Evolutionary conservation across 2,113 vertebrate species (phyloP), one percentile per base, ranked within the genome.

Genomic region (Loxodonta africana): DNA sequence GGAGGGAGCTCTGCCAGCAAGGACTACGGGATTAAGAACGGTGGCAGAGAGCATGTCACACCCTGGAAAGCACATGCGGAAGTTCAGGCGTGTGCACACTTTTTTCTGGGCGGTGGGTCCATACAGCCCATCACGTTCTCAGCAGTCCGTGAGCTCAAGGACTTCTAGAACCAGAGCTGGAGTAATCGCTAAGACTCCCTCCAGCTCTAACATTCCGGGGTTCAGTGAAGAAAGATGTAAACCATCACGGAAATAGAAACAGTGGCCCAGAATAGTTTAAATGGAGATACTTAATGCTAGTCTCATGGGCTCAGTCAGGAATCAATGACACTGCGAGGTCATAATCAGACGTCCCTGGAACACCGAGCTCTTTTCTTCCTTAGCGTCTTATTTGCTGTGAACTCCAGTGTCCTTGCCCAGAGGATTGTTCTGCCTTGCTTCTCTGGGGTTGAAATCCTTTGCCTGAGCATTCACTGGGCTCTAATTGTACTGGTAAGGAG

Each of bases 191-290:
- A 14, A 60, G 51, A 1, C 41, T 84, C 74, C 81, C 82, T 94
- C 37, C 57, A 53, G 41, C 77, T 88, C 30, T 53, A 2, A 37
- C 0, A 9, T 48, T 60, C 67, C 63, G 69, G 33, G 74, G 69
- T 85, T 90, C 74, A 73, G 41, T 82, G 62, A 80, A 74, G 57
- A 95, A 89, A 83, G 83, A 48, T 71, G 37, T 33, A 81, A 91
- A 62, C 46, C 67, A 26, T 74, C 17, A 78, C 26, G 17, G 63
- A 95, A 94, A 90, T 57, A 96, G 93, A 88, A 90, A 30, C 60
- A 33, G 14, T 48, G 62, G 83, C 90, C 90, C 63, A 25, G 95
- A 83, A 91, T 83, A 83, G 74, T 87, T 74, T 46, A 69, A 57
- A 76, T 37, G 41, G 78, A 3, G 4, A 83, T 46, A 30, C 15